Conservation (phyloP, 2,797 vertebrate species). For the Lagorchestes hirsutus region DNA sequence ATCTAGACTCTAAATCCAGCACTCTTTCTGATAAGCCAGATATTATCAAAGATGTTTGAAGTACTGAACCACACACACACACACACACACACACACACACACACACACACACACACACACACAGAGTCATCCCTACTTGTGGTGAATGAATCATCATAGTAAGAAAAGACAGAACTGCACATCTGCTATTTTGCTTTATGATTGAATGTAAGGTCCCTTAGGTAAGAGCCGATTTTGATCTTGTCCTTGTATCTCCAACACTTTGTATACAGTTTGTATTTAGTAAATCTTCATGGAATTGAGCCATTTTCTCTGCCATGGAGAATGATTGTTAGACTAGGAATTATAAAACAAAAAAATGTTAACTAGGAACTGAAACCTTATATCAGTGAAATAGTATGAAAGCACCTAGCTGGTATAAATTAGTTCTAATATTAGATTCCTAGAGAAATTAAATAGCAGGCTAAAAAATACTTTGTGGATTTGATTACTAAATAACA, state of each 20-base stretch:
- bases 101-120: background rate
- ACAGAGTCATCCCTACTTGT: background rate
- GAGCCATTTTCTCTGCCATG: background rate
- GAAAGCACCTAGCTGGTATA: background rate
- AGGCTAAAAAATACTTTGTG: background rate
- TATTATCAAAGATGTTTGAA: background rate
- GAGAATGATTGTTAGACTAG: background rate
- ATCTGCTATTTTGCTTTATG: background rate
- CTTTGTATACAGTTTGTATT: background rate
- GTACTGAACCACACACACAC: background rate
- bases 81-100: too few species aligned
- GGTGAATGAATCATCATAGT: background rate
- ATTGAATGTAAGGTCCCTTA: background rate
- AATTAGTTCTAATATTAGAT: background rate
- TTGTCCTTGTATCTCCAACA: background rate
- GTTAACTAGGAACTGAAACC: background rate
- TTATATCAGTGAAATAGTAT: background rate
- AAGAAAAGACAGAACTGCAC: background rate
- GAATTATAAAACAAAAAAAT: background rate
- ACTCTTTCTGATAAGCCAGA: background rate
- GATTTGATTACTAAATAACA: background rate
- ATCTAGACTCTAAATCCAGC: background rate
- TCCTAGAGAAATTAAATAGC: background rate
- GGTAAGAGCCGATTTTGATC: background rate
- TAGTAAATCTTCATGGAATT: background rate